Conservation (phyloP, 2,113 vertebrate species). For the Thunnus maccoyii region DNA sequence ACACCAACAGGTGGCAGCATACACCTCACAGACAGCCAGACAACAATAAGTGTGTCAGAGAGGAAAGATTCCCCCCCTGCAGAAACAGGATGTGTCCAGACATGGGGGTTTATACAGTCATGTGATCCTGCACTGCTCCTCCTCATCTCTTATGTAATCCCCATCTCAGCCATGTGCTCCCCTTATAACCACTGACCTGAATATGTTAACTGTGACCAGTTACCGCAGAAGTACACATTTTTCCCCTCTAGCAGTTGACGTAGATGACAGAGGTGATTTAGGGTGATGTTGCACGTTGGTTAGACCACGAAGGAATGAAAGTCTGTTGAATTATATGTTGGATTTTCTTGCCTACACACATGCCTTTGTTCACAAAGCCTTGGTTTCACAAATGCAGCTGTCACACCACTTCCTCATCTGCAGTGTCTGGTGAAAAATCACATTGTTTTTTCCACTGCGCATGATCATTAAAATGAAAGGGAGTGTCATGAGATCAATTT, state of each 20-base stretch:
- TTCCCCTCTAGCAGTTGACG: neutral
- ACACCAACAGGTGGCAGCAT: conserved; percentile 76
- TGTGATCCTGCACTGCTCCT: conserved; percentile 63
- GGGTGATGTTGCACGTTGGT: neutral
- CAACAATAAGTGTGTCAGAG: conserved; percentile 58
- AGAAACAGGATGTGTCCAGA: conserved; percentile 63
- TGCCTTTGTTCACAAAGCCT: conserved; percentile 40
- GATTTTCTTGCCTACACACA: conserved; percentile 13
- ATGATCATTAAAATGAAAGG: conserved; percentile 13
- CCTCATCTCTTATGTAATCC: conserved; percentile 72
- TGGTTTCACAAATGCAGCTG: conserved; percentile 34
- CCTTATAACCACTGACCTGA: conserved; percentile 53
- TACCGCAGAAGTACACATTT: neutral
- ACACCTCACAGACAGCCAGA: conserved; percentile 19
- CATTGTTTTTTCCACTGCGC: neutral
- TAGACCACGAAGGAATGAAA: neutral
- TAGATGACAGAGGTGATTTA: neutral
- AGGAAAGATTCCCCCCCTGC: conserved; percentile 49
- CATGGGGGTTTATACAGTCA: conserved; percentile 62
- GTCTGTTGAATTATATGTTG: neutral
- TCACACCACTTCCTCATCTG: conserved; percentile 44
- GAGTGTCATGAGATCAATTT: neutral
- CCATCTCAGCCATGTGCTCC: conserved; percentile 59
- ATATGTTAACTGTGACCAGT: conserved; percentile 36
- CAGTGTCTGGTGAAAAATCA: conserved; percentile 12